A percentile compares a stretch with the other conserved stretches of the same genome.
phyloP scores from a whole-genome alignment of 2,888 invertebrate genomes.

The Latrodectus elegans region DNA sequence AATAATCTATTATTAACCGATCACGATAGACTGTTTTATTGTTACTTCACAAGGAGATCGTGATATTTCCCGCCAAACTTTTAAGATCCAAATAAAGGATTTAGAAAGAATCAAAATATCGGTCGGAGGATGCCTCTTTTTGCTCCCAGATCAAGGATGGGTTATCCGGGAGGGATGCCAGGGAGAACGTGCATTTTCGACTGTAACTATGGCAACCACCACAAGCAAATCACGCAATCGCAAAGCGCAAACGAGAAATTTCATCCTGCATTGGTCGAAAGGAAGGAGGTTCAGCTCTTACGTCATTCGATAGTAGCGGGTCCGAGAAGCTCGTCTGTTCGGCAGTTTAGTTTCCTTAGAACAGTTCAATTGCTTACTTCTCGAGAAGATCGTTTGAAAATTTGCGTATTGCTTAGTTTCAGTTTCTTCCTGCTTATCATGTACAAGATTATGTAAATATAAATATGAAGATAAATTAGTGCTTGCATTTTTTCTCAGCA shows the following conservation, averaged over 20 bases:
- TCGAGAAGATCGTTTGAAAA: constrained; percentile 6
- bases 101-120: background rate
- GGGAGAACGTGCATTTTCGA: constrained; percentile 17
- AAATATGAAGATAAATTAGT: background rate
- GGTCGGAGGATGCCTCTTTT: background rate
- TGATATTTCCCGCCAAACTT: no score
- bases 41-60: no score
- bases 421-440: background rate
- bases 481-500: background rate
- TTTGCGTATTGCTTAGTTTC: background rate
- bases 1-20: no score
- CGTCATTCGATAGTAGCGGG: constrained; percentile 32
- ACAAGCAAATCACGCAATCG: constrained; percentile 43
- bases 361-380: background rate
- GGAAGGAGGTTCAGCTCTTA: constrained; percentile 42
- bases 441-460: background rate
- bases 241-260: constrained; percentile 18
- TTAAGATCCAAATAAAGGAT: no score
- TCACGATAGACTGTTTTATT: no score
- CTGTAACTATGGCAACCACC: constrained; percentile 38
- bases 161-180: constrained; percentile 16
- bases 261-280: constrained; percentile 54
- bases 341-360: constrained; percentile 28
- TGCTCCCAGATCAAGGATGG: constrained; percentile 21
- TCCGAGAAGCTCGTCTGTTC: constrained; percentile 34